Evolutionary conservation across 2,888 invertebrate genomes (phyloP).

Genomic region (Agriopis leucophaearia): DNA sequence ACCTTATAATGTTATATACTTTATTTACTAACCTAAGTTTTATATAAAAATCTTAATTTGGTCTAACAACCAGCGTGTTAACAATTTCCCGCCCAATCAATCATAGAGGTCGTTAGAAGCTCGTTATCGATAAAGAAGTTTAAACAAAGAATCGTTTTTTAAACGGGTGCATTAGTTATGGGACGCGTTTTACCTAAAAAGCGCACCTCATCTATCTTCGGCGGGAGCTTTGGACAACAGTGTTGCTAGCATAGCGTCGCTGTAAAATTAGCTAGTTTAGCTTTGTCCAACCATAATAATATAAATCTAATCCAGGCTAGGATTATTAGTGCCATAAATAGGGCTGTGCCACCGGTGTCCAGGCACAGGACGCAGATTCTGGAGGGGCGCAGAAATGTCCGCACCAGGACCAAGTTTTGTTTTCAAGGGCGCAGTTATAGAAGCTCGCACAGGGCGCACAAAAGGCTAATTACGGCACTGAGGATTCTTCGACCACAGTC

Average conservation of each 20-base stretch:
- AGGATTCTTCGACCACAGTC: too few species aligned
- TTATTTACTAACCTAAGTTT: not conserved
- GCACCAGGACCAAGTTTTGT: too few species aligned
- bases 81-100: conserved; percentile 51
- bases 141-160: conserved; percentile 57
- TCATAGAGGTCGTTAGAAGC: conserved; percentile 57
- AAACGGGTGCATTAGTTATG: conserved; percentile 50
- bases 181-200: conserved; percentile 54
- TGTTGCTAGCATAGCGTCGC: not conserved
- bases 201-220: conserved; percentile 40
- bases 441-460: too few species aligned
- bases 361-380: too few species aligned
- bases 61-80: conserved; percentile 24
- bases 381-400: too few species aligned
- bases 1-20: not conserved
- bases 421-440: too few species aligned
- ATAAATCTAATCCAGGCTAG: too few species aligned
- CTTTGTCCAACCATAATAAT: not conserved
- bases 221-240: not conserved
- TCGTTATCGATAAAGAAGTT: conserved; percentile 63
- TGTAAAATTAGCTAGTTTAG: not conserved
- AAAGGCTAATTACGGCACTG: too few species aligned
- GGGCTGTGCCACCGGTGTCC: too few species aligned
- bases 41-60: conserved; percentile 1
- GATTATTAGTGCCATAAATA: too few species aligned